phyloP scores from a whole-genome alignment of 2,888 invertebrate genomes.

The Cyaniris semiargus region DNA sequence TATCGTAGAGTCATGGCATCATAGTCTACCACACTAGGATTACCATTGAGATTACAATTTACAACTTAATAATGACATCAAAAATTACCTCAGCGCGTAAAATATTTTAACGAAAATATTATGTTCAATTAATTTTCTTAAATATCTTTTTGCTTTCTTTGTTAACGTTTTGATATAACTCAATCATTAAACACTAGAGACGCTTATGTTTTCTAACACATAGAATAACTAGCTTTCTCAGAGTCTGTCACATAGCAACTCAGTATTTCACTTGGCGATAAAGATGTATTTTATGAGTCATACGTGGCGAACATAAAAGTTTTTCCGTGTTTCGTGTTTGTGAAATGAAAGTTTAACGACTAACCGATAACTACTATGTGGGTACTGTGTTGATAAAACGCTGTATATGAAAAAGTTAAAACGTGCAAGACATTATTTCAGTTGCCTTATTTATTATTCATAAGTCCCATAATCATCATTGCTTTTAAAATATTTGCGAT shows the following conservation, averaged over 20 bases:
- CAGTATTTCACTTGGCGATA: background rate
- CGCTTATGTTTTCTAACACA: too few relatives aligned
- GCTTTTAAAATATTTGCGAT: too few relatives aligned
- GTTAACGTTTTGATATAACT: too few relatives aligned
- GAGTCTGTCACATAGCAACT: background rate
- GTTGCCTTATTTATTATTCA: too few relatives aligned
- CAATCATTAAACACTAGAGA: too few relatives aligned
- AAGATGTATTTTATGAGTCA: constrained; percentile 18
- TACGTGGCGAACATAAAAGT: background rate
- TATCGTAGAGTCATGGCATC: background rate
- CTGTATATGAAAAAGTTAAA: background rate
- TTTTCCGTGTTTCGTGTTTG: constrained; percentile 16
- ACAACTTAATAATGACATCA: too few relatives aligned
- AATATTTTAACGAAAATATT: too few relatives aligned
- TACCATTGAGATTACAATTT: background rate
- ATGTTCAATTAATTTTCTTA: too few relatives aligned
- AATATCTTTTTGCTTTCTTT: too few relatives aligned
- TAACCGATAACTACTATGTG: constrained; percentile 6
- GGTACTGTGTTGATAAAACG: constrained; percentile 9
- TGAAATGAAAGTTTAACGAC: constrained; percentile 14
- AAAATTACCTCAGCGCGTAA: background rate
- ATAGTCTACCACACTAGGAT: background rate
- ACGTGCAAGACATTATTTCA: background rate
- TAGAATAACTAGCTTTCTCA: background rate
- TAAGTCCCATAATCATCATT: too few relatives aligned